Evolutionary conservation across 2,888 invertebrate genomes (phyloP).

Genomic region (Ochropleura plecta): DNA sequence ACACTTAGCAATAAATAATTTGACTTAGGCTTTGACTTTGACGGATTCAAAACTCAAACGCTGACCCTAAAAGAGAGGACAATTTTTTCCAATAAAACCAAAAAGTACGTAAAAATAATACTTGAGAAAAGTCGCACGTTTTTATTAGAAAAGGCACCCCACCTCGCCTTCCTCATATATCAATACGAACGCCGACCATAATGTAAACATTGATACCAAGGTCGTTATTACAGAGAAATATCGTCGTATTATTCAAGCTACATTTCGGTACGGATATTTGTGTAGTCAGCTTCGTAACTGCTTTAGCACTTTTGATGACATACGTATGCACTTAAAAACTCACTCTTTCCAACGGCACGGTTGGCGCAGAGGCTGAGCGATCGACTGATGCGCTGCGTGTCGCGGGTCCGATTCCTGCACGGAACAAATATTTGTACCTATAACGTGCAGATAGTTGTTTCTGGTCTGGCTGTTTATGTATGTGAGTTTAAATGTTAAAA

Average conservation of each 20-base stretch:
- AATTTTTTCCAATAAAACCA: conserved; percentile 2
- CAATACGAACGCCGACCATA: conserved; percentile 48
- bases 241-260: conserved; percentile 58
- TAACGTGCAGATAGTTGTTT: too few species aligned
- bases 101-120: conserved; percentile 26
- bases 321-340: neutral
- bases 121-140: conserved; percentile 29
- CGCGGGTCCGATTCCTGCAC: too few species aligned
- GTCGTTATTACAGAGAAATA: conserved; percentile 62
- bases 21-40: too few species aligned
- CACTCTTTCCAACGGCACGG: too few species aligned
- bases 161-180: conserved; percentile 45
- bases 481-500: too few species aligned
- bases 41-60: conserved; percentile 3
- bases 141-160: conserved; percentile 47
- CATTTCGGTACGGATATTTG: conserved; percentile 28
- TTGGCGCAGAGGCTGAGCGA: too few species aligned
- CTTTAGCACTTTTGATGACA: neutral
- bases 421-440: too few species aligned
- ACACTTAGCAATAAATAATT: too few species aligned
- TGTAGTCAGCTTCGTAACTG: neutral
- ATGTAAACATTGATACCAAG: conserved; percentile 64
- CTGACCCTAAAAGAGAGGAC: neutral
- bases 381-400: too few species aligned
- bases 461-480: too few species aligned